Evolutionary conservation across 2,797 vertebrate species (phyloP).

Genomic region (Morelia viridis): DNA sequence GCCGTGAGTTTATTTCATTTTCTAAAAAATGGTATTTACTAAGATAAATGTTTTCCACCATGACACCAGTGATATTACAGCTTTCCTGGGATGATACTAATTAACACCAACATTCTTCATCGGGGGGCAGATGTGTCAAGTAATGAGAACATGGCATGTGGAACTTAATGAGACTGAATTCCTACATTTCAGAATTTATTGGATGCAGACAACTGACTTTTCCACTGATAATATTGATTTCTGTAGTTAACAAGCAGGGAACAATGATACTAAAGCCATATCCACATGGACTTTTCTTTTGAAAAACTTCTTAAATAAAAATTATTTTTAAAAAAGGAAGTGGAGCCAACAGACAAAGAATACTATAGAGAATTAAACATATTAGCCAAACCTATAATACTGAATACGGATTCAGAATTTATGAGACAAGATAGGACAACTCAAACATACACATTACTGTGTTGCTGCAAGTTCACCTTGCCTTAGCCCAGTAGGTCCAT

Average conservation of each 20-base stretch:
- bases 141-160: neutral
- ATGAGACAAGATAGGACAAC: neutral
- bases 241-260: neutral
- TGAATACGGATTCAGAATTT: neutral
- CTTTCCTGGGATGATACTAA: neutral
- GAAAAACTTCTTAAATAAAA: neutral
- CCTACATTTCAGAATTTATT: neutral
- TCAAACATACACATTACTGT: neutral
- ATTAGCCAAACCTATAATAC: neutral
- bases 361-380: neutral
- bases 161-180: neutral
- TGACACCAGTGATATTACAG: fast-evolving
- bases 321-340: neutral
- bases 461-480: neutral
- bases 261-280: neutral
- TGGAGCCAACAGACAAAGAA: neutral
- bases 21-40: neutral
- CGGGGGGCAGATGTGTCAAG: neutral
- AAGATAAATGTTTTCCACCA: neutral
- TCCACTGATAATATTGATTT: neutral
- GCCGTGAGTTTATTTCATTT: slow-evolving; percentile 6
- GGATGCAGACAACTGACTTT: neutral
- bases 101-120: neutral
- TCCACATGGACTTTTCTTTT: neutral
- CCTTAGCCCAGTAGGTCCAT: neutral